Evolutionary conservation across 2,888 invertebrate genomes (phyloP), one percentile per base, ranked within the genome.

Genomic region (Pseudoips prasinana): DNA sequence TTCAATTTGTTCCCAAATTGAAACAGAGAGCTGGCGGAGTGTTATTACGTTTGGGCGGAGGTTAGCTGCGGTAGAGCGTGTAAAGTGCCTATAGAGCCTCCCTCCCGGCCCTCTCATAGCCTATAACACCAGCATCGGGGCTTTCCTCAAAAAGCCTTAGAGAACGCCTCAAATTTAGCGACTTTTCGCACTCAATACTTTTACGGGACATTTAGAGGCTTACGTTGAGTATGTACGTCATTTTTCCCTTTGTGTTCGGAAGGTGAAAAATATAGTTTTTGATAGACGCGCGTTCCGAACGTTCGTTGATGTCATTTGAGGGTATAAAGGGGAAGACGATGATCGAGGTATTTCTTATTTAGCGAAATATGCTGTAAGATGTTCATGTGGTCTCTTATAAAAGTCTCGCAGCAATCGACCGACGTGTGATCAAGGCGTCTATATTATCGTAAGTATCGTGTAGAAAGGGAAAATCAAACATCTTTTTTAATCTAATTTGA

Each of bases 1-100:
- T 89, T 87, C 89, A 89, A 89, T 89, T 89, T 89, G 89, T 81
- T 79, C 71, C 78, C 77, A 89, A 89, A 89, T 89, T 89, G 89
- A 89, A 89, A 87, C 84, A 84, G 88, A 84, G 85, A 82, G 74
- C 84, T 74, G 81, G 74, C 80, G 78, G 75, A 78, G 69, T 75
- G 83, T 83, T 88, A 88, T 89, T 88, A 83, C 85, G 72, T 81
- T 79, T 79, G 85, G 83, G 87, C 78, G 83, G 79, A 85, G 84
- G 86, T 87, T 86, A 84, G 80, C 75, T 66, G 64, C 82, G 81
- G 77, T 72, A 84, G 82, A 85, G 84, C 86, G 87, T 88, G 88
- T 83, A 83, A 87, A 87, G 77, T 85, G 86, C 70, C 83, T 71
- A 81, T 88, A 86, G 78, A 84, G 69, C 77, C 78, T 78, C 82